These are phyloP conservation scores for Pterobdella sp. DNA, from an alignment of 2,888 invertebrate genomes.

Conservation along the genomic window DNA sequence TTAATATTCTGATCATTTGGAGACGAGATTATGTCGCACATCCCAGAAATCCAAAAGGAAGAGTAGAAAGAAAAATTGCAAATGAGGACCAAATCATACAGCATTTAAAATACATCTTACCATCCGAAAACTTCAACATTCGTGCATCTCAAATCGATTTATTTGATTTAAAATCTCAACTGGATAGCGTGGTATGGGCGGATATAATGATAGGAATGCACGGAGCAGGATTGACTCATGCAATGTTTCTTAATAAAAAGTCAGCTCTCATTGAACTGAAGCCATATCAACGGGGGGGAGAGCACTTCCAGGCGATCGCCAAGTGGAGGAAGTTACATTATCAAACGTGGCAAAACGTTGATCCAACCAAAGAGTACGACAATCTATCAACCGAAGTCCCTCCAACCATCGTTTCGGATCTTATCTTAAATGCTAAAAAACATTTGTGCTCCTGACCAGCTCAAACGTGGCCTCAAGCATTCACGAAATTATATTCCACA, in stretches of 20 bases:
- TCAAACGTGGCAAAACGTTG: constrained; percentile 44
- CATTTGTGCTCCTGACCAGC: constrained; percentile 50
- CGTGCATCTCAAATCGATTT: constrained; percentile 44
- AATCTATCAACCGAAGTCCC: constrained; percentile 35
- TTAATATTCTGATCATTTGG: constrained; percentile 47
- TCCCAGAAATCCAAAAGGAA: constrained; percentile 47
- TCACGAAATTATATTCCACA: too few species aligned
- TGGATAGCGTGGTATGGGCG: constrained; percentile 41
- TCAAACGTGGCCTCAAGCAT: too few species aligned
- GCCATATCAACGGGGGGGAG: constrained; percentile 43
- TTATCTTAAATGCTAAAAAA: constrained; percentile 30
- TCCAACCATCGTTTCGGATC: constrained; percentile 30
- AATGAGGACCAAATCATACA: constrained; percentile 48
- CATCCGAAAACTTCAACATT: constrained; percentile 37
- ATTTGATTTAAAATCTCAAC: constrained; percentile 43
- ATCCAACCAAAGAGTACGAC: constrained; percentile 37
- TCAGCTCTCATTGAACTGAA: constrained; percentile 46
- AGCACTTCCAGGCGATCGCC: constrained; percentile 46
- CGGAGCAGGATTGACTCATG: constrained; percentile 48
- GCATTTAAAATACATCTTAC: constrained; percentile 37
- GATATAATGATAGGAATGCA: constrained; percentile 50
- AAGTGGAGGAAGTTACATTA: constrained; percentile 46
- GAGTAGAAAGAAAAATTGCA: constrained; percentile 45
- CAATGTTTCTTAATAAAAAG: constrained; percentile 46
- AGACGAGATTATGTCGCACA: constrained; percentile 48